Evolutionary conservation across 2,797 vertebrate genomes (phyloP), one percentile per base, ranked within the genome.

Genomic region (Naso thynnoides): DNA sequence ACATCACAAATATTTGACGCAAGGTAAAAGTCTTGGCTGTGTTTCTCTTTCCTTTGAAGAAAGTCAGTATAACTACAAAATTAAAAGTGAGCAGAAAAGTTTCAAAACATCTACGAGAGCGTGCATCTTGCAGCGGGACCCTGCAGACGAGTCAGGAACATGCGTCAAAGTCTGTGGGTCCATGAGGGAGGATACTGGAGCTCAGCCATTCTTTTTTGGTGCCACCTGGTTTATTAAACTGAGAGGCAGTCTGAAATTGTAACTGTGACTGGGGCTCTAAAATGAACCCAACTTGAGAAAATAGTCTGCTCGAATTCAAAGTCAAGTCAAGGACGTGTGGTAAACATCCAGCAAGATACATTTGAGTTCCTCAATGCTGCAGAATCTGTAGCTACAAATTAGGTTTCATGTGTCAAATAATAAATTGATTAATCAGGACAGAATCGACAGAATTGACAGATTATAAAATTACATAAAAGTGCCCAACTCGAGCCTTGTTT

Each of bases 371-470:
- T 53, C 47, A 18, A 59, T 53, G 74, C 66, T 75, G 62, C 57
- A 73, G 50, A 82, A 77, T 73, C 74, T 82, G 65, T 0, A 42
- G 50, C n/a, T 18, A 10, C 64, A 78, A 68, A 82, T 68, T 48
- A 57, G 42, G 47, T 53, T 72, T 64, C 56, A 59, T 0, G 1
- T 39, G 47, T 52, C n/a, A n/a, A 59, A 24, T 70, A 69, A 61
- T 36, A 41, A 50, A 53, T 6, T 8, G 45, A 76, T 41, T 53
- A 73, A 38, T 67, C 52, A 59, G 24, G 47, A 31, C 24, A 21
- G 23, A 64, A 24, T 39, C 6, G 6, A 48, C 13, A 53, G 9
- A 33, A 16, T 39, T 9, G 6, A 13, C 8, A 56, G 52, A n/a
- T 2, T 53, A 52, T 13, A 19, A 33, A 47, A 65, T 54, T 15